Base-by-base conservation (phyloP, 2,113 vertebrate species). In the Glaucomys volans region DNA sequence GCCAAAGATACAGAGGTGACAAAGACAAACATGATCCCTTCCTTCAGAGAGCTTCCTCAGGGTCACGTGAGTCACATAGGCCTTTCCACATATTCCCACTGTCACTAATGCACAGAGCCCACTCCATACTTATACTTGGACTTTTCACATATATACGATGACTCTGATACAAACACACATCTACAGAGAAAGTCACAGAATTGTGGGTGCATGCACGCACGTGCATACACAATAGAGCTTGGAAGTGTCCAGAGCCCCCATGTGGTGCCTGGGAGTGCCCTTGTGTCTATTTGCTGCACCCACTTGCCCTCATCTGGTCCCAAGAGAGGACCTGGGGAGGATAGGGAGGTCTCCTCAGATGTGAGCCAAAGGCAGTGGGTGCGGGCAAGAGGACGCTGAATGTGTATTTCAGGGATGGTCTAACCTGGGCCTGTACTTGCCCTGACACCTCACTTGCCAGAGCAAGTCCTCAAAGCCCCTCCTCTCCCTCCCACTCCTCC, bases 181-280 rank as follows among this genome's bases (percentile, higher is more conserved):
- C 47, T 59, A 77, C 44, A 82, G 42, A 54, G n/a, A 82, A 87
- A 74, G 62, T 71, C 77, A 57, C 90, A 62, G 81, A 62, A 40
- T 1, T 28, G 90, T 85, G 75, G 79, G 93, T 87, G 83, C 93
- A 93, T 96, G 96, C 96, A 88, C 88, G 1, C 91, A 59, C 20
- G 76, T 94, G 96, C 89, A 64, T 44, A 87, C 57, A 86, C 87
- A 71, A 8, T 4, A 12, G 74, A 96, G 85, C 62, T 84, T 3
- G 72, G 87, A 93, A 30, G 69, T 79, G 42, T 64, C 95, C 96
- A 96, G 95, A 98, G 97, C 94, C 97, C 95, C 76, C 5, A 3
- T 71, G 91, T 87, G 93, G 95, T 93, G 64, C 95, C 82, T 20
- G 40, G 59, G 72, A 74, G 79, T 72, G 62, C 74, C 72, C 79